Base-by-base conservation (phyloP, 2,113 vertebrate genomes). In the Cranoglanis bouderius region DNA sequence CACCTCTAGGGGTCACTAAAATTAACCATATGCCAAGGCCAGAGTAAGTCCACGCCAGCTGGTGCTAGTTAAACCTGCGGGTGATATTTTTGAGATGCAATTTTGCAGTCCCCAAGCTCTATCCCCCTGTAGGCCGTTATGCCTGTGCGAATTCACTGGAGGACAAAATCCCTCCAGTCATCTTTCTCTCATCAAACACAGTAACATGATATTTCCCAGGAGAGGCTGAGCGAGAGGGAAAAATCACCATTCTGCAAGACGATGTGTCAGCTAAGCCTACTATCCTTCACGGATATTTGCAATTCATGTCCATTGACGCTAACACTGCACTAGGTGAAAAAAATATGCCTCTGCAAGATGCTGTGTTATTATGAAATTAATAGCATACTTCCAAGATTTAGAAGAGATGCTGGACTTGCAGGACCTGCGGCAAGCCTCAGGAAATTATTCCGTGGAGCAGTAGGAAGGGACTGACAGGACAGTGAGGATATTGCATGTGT, bases 161-260 rank as follows among this genome's bases (percentile, higher is more conserved):
- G 88, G 61, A 77, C 55, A 88, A 61, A 72, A 46, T 43, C 55
- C 35, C 84, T 8, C 12, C 12, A 49, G 85, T 70, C 65, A 85
- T 40, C 65, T 87, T 77, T 53, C 61, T 82, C 81, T 84, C 85
- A 38, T 90, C 90, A 91, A 91, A 90, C 90, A 91, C 46, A 32
- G 77, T 80, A 82, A 84, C 85, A 88, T 80, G 49, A 38, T 67
- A 38, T 84, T 82, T 87, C 87, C 72, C 46, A 85, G 77, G 90
- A 92, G 59, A 53, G 24, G 61, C 88, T 84, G 55, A 89, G 49
- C 55, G 81, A 82, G 86, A 82, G 77, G 77, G 74, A 85, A 84
- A 90, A 89, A 89, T 70, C 78, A 75, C 84, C 63, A 74, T 88
- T 85, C 74, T 40, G 55, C 49, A 72, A 72, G 85, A 63, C 35